A percentile compares a stretch with the other conserved stretches of the same genome.
These are phyloP conservation scores for Neotoxoptera formosana DNA, from an alignment of 1,140 invertebrate species.

Conservation along the genomic window DNA sequence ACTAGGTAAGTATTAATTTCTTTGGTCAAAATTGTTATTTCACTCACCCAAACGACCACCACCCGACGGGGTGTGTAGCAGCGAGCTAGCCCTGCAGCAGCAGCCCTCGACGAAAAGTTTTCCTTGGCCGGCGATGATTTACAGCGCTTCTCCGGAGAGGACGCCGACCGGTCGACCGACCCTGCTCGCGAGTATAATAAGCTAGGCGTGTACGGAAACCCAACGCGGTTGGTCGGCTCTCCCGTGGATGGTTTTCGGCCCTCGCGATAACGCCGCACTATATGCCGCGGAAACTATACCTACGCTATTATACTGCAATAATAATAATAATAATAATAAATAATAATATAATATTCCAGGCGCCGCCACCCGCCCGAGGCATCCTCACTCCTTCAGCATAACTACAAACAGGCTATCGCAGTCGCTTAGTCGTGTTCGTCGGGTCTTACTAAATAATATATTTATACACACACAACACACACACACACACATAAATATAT, in stretches of 20 bases:
- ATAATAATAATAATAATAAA: slow-evolving; percentile 4
- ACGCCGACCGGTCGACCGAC: background rate
- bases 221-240: slow-evolving; percentile 43
- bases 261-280: slow-evolving; percentile 32
- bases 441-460: background rate
- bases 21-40: no score
- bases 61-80: background rate
- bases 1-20: no score
- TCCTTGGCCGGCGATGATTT: slow-evolving; percentile 44
- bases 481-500: background rate
- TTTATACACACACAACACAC: background rate
- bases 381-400: background rate
- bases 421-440: background rate
- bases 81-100: background rate
- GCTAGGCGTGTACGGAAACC: slow-evolving; percentile 55
- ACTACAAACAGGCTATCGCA: background rate
- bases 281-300: background rate
- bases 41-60: no score
- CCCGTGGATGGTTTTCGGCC: slow-evolving; percentile 5
- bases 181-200: background rate
- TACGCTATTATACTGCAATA: slow-evolving; percentile 5
- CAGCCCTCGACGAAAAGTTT: slow-evolving; percentile 41
- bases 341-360: background rate
- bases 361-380: no score
- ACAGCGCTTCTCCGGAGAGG: slow-evolving; percentile 25